These are phyloP conservation scores for Lasius fuliginosus DNA, from an alignment of 2,888 invertebrate species.

Conservation along the genomic window DNA sequence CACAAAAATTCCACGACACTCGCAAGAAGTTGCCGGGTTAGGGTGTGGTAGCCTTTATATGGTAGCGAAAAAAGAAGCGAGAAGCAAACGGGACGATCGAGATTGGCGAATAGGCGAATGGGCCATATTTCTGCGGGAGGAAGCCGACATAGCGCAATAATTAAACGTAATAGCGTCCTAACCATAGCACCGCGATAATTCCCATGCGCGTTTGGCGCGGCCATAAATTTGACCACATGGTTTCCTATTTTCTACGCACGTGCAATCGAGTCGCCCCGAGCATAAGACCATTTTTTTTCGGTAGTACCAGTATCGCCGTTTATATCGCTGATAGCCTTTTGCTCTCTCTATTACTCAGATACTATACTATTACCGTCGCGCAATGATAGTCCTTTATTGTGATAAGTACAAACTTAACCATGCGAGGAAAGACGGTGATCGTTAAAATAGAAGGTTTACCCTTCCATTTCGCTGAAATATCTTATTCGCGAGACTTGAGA, in stretches of 20 bases:
- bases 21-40: conserved; percentile 6
- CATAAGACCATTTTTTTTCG: conserved; percentile 6
- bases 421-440: neutral
- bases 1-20: neutral
- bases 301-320: conserved; percentile 32
- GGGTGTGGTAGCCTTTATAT: neutral
- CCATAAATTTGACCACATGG: conserved; percentile 74
- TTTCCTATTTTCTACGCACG: conserved; percentile 69
- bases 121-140: conserved; percentile 46
- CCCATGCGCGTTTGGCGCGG: conserved; percentile 38
- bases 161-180: conserved; percentile 53
- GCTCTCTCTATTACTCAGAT: conserved; percentile 33
- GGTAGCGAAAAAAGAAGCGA: conserved; percentile 10
- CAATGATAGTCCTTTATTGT: conserved; percentile 38
- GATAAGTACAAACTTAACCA: conserved; percentile 22
- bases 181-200: conserved; percentile 51
- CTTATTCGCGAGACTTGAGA: neutral
- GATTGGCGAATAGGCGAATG: conserved; percentile 28
- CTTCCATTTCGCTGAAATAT: neutral
- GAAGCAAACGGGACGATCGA: conserved; percentile 34
- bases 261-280: conserved; percentile 10
- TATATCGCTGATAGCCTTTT: conserved; percentile 7
- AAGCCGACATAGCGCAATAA: conserved; percentile 60
- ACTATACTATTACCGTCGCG: conserved; percentile 40
- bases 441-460: conserved; percentile 3